Base-by-base conservation (phyloP, 2,797 vertebrate species). In the Brachymystax lenok region DNA sequence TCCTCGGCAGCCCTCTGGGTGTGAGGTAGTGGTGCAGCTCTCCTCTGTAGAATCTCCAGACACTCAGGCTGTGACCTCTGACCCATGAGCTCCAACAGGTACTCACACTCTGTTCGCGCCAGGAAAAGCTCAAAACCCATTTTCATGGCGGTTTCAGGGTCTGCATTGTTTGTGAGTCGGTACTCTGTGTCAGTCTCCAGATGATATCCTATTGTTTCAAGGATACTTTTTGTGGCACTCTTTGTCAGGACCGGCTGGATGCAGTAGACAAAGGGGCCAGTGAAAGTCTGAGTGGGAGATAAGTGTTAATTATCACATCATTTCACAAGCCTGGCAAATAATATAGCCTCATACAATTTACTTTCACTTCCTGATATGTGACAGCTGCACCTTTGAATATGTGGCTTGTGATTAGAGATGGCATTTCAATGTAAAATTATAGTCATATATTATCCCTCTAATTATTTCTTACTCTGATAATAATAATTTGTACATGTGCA, bases 91-190 rank as follows among this genome's bases (percentile, higher is more conserved):
- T 94, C 77, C 0, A 95, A 91, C 56, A 96, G 75, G 7, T 89
- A 76, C 85, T 92, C 84, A 40, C 95, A 96, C 17, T 94, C 86
- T 0, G 93, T 88, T 83, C 95, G 93, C 13, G 92, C 93, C 82
- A 96, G 90, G 84, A 97, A 95, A 79, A 97, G 91, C 82, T 97
- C 94, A 73, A 96, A 96, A 1, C 93, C 95, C 51, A 93, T 82
- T 71, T 90, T 86, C 75, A 93, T 92, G 0, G 83, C 91, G 73
- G 83, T 88, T 54, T 95, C 92, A 30, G 90, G 63, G 50, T 92
- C 85, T 10, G 85, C 85, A 27, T 88, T 87, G 63, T 88, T 87
- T 46, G 90, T 84, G 24, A 97, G 93, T 10, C 86, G 91, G 87
- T 94, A 97, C 86, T 96, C 90, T 0, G 89, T 86, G 7, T 94